Evolutionary conservation across 2,888 invertebrate genomes (phyloP), one percentile per base, ranked within the genome.

Genomic region (Spilarctia lutea): DNA sequence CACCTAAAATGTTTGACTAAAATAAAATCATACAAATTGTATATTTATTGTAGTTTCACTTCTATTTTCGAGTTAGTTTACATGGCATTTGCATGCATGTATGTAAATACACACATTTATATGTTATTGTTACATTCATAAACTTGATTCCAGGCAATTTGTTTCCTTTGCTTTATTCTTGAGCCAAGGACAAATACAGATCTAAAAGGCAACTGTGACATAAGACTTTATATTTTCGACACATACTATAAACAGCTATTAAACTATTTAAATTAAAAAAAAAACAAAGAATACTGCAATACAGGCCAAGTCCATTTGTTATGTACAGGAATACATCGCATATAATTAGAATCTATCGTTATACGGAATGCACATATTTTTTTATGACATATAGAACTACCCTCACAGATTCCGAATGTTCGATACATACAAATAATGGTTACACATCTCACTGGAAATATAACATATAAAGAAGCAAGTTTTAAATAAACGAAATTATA

Each of bases 391-490:
- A 66, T 52, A 65, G 45, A 70, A 63, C 27, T 63, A 60, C 67
- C 84, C 84, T 80, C 80, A 80, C 80, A 75, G 71, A 69, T 76
- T 81, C 65, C 48, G 71, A 74, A 80, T 72, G 71, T 77, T 79
- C 71, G 60, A 72, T 69, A 83, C 75, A 75, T 72, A 78, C 75
- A 76, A 72, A 74, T 30, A 67, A 73, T 18, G n/a, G 27, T 60
- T 79, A 75, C 76, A 77, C 85, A 90, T 89, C 90, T 89, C 92
- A 93, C 92, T 91, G 92, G 91, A 89, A 87, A 88, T 83, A 89
- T 88, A 89, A 90, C 86, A 91, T 90, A 81, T 80, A 81, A 78
- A 84, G 81, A 83, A 87, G 81, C 80, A 78, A 79, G 75, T 78
- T 82, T 77, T 78, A 79, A 83, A 63, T 63, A 86, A 81, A 76